phyloP scores from a whole-genome alignment of 2,888 invertebrate species.

The Trachelus troglodyta region DNA sequence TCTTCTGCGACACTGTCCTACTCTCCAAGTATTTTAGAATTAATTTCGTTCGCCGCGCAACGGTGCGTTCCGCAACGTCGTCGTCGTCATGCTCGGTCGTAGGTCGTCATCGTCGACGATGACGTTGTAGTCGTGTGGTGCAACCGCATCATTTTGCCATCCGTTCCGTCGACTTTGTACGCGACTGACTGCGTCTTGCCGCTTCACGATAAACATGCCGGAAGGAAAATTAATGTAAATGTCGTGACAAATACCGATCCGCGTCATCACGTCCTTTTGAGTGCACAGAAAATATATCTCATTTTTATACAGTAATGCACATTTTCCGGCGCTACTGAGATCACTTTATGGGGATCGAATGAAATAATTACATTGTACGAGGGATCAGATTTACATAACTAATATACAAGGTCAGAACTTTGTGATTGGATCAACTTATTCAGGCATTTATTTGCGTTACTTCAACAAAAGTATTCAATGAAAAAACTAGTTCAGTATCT shows the following conservation, averaged over 20 bases:
- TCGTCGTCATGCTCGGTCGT: slow-evolving; percentile 12
- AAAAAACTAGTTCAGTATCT: too few species aligned
- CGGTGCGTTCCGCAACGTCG: slow-evolving; percentile 9
- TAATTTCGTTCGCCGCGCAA: slow-evolving; percentile 29
- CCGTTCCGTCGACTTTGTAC: slow-evolving; percentile 1
- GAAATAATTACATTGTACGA: too few species aligned
- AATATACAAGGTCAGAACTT: too few species aligned
- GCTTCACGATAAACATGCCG: not conserved
- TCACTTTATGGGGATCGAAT: too few species aligned
- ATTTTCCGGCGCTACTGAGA: too few species aligned
- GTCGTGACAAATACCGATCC: not conserved
- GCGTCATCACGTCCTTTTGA: too few species aligned
- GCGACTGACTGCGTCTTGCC: not conserved
- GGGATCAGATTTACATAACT: too few species aligned
- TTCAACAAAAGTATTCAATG: too few species aligned
- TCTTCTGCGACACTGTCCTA: slow-evolving; percentile 26
- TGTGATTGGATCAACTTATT: too few species aligned
- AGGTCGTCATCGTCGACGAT: not conserved
- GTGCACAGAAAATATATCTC: too few species aligned
- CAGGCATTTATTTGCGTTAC: too few species aligned
- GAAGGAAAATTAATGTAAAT: not conserved
- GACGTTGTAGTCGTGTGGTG: not conserved
- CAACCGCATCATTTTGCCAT: not conserved
- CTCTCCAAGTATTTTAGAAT: slow-evolving; percentile 42
- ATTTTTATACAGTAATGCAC: too few species aligned